These are phyloP conservation scores for Daktulosphaira vitifoliae DNA, from an alignment of 1,140 invertebrate species.

Conservation along the genomic window DNA sequence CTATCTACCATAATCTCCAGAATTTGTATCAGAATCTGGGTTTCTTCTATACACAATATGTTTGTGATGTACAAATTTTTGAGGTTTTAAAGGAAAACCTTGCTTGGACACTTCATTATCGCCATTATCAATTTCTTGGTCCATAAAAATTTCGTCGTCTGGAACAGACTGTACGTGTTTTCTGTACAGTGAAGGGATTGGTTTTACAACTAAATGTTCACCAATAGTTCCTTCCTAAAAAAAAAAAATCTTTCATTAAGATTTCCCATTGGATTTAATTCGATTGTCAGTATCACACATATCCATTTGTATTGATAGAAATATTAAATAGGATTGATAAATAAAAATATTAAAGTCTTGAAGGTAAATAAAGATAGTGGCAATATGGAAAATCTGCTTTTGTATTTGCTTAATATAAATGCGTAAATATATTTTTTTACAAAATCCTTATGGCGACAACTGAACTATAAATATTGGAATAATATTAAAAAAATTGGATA, in stretches of 20 bases:
- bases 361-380: too few species aligned
- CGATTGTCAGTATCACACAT: neutral
- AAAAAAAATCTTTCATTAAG: neutral
- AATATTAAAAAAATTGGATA: too few species aligned
- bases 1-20: slow-evolving; percentile 60
- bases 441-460: too few species aligned
- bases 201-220: slow-evolving; percentile 74
- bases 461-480: too few species aligned
- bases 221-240: slow-evolving; percentile 83
- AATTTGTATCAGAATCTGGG: slow-evolving; percentile 47
- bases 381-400: too few species aligned
- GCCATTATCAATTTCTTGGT: slow-evolving; percentile 51
- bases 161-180: slow-evolving; percentile 47
- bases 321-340: neutral
- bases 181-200: slow-evolving; percentile 60
- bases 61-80: slow-evolving; percentile 39
- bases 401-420: too few species aligned
- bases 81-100: slow-evolving; percentile 47
- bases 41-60: slow-evolving; percentile 60
- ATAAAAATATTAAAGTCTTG: too few species aligned
- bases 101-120: slow-evolving; percentile 44
- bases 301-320: neutral
- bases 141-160: slow-evolving; percentile 67
- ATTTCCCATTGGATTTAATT: neutral
- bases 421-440: too few species aligned